Conservation (phyloP, 2,888 invertebrate genomes). For the Ectemnius cavifrons region DNA sequence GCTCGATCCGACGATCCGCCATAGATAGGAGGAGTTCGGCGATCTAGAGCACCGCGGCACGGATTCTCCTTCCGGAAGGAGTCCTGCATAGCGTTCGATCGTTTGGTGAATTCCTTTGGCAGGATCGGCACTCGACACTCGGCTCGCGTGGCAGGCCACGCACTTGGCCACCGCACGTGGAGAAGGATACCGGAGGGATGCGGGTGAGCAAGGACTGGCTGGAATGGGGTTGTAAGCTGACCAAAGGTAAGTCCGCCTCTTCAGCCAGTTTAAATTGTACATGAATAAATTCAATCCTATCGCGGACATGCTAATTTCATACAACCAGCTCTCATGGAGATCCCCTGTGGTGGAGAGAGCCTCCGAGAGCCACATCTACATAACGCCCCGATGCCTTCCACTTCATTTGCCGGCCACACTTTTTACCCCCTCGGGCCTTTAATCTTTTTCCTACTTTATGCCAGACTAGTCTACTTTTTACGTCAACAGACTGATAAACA, state of each 20-base stretch:
- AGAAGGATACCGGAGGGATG: constrained; percentile 11
- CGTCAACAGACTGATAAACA: too few relatives aligned
- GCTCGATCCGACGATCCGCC: too few relatives aligned
- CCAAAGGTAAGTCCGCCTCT: constrained; percentile 59
- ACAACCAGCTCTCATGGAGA: constrained; percentile 60
- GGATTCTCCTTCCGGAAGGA: constrained; percentile 41
- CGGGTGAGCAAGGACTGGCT: too few relatives aligned
- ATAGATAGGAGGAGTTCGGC: too few relatives aligned
- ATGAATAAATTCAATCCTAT: constrained; percentile 72
- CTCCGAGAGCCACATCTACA: constrained; percentile 58
- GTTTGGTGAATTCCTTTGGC: constrained; percentile 1
- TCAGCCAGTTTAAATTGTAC: constrained; percentile 69
- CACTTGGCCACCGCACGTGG: constrained; percentile 34
- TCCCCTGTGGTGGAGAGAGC: constrained; percentile 48
- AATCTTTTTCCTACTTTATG: too few relatives aligned
- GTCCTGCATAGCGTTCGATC: constrained; percentile 45
- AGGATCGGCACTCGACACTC: constrained; percentile 39
- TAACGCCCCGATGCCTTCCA: constrained; percentile 55
- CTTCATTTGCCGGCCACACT: not conserved
- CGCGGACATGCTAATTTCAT: constrained; percentile 69
- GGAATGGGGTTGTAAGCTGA: constrained; percentile 21
- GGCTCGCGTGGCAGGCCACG: constrained; percentile 47
- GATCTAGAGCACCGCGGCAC: constrained; percentile 28
- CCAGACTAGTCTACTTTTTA: too few relatives aligned
- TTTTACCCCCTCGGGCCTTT: too few relatives aligned